phyloP scores from a whole-genome alignment of 1,140 invertebrate genomes.

The Drosophila hydei region DNA sequence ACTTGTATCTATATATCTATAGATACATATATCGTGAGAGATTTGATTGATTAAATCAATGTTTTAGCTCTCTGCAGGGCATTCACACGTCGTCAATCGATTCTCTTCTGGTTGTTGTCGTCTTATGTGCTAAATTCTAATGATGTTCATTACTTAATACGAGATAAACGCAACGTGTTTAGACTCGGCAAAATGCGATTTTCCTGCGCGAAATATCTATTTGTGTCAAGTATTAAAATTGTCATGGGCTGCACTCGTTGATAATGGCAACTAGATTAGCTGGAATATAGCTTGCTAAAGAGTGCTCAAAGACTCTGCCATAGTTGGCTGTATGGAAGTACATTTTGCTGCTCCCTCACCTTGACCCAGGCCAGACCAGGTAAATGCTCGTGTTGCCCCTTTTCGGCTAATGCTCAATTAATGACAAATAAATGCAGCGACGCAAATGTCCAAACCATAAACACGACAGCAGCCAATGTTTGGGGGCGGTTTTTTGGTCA shows the following conservation, averaged over 20 bases:
- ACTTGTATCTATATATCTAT: no score
- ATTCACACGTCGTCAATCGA: no score
- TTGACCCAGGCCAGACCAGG: conserved; percentile 19
- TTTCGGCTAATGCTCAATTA: conserved; percentile 48
- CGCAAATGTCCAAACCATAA: conserved; percentile 40
- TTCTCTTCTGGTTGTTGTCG: conserved; percentile 8
- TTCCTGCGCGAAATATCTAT: not conserved
- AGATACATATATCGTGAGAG: no score
- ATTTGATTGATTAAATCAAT: no score
- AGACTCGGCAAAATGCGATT: conserved; percentile 33
- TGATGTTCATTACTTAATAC: conserved; percentile 61
- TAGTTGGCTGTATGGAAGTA: not conserved
- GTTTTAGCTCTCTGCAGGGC: no score
- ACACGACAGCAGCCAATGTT: conserved; percentile 13
- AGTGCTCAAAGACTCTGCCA: not conserved
- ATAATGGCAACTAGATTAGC: conserved; percentile 35
- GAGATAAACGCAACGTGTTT: conserved; percentile 54
- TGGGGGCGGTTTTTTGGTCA: conserved; percentile 18
- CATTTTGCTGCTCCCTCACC: not conserved
- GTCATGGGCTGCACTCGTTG: not conserved
- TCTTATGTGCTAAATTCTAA: conserved; percentile 58
- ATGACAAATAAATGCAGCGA: conserved; percentile 39
- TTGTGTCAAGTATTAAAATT: conserved; percentile 30
- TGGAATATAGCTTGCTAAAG: not conserved
- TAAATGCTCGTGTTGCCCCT: not conserved